phyloP scores from a whole-genome alignment of 1,140 invertebrate species.

The Neotoxoptera formosana region DNA sequence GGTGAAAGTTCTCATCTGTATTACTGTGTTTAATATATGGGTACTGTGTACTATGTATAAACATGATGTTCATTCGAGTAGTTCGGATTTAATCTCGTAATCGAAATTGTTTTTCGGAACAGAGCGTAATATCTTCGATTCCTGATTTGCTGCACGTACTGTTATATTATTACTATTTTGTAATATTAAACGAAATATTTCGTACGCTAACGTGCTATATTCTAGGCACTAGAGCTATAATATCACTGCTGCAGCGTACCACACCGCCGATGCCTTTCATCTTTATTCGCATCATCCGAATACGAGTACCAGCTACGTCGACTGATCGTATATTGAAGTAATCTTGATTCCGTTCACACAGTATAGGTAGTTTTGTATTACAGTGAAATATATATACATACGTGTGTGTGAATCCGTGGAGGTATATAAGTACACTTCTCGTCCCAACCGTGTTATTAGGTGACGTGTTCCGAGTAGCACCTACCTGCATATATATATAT shows the following conservation, averaged over 20 bases:
- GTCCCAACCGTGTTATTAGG: background rate
- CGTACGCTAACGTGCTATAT: background rate
- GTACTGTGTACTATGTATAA: background rate
- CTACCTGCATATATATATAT: background rate
- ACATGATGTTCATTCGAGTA: background rate
- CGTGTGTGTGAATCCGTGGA: background rate
- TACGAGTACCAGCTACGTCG: background rate
- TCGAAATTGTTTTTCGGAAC: background rate
- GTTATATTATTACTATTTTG: constrained; percentile 13
- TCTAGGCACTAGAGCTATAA: background rate
- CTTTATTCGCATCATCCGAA: constrained; percentile 7
- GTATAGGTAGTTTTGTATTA: constrained; percentile 3
- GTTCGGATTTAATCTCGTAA: background rate
- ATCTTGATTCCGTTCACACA: background rate
- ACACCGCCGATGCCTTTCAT: background rate
- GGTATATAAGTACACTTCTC: background rate
- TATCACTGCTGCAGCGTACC: background rate
- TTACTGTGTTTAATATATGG: background rate
- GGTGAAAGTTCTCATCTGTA: background rate
- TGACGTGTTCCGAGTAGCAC: background rate
- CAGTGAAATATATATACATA: background rate
- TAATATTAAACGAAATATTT: constrained; percentile 22
- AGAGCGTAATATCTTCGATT: background rate
- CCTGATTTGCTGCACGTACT: background rate
- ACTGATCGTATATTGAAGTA: background rate